Evolutionary conservation across 2,797 vertebrate species (phyloP).

Genomic region (Leptoclinus maculatus): DNA sequence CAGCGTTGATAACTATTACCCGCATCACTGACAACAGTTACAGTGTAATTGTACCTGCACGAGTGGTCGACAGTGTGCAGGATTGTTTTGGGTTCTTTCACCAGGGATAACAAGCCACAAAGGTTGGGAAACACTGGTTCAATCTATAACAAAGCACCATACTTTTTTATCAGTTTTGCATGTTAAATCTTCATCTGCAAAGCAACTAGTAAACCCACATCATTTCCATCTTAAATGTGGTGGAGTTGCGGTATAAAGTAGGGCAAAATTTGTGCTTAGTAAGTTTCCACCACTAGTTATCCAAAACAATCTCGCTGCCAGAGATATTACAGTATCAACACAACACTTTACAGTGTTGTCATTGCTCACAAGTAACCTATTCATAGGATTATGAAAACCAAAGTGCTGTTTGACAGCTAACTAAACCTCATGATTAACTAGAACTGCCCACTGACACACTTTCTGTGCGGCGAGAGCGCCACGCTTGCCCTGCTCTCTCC

Average conservation of each 20-base stretch:
- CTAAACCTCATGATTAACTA: constrained; percentile 54
- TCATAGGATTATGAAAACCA: constrained; percentile 23
- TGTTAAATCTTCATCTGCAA: constrained; percentile 2
- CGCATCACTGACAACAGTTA: background rate
- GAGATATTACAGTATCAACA: background rate
- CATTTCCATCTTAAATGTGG: constrained; percentile 1
- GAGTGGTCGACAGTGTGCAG: background rate
- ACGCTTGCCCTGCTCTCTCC: constrained; percentile 48
- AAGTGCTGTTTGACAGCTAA: constrained; percentile 44
- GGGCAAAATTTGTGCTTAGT: background rate
- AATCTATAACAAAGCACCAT: background rate
- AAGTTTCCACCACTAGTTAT: background rate
- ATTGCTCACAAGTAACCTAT: constrained; percentile 16
- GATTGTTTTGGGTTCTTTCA: background rate
- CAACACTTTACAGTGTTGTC: background rate
- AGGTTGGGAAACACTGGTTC: background rate
- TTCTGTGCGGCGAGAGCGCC: constrained; percentile 7
- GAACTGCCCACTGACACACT: constrained; percentile 57
- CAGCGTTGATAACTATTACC: background rate
- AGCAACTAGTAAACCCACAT: background rate
- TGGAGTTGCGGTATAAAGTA: background rate
- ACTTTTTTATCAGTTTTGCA: background rate
- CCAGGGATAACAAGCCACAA: background rate
- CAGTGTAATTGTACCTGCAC: background rate
- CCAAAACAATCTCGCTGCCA: background rate